A percentile compares a stretch with the other conserved stretches of the same genome.
These are phyloP conservation scores for Tenualosa thibaudeaui DNA, from an alignment of 2,797 vertebrate species.

Conservation along the genomic window DNA sequence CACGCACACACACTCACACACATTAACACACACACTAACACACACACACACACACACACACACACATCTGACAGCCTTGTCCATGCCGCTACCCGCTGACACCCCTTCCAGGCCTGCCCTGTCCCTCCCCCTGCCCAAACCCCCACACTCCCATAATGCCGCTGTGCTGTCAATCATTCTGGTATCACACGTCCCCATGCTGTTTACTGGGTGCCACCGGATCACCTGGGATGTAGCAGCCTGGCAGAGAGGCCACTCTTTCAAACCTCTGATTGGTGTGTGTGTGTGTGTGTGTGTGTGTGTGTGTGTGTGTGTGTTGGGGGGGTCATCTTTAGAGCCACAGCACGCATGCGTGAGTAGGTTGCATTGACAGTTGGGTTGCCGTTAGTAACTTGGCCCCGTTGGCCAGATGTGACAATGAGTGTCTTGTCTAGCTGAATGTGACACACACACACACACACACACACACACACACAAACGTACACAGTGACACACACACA, in stretches of 20 bases:
- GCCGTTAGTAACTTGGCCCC: slow-evolving; percentile 66
- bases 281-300: not conserved
- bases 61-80: slow-evolving; percentile 76
- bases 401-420: slow-evolving; percentile 71
- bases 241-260: slow-evolving; percentile 63
- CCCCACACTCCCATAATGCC: slow-evolving; percentile 57
- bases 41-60: slow-evolving; percentile 36
- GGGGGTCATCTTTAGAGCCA: slow-evolving; percentile 43
- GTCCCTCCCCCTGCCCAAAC: slow-evolving; percentile 47
- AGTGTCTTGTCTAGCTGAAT: slow-evolving; percentile 60
- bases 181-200: slow-evolving; percentile 72
- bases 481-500: not conserved
- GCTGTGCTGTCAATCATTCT: slow-evolving; percentile 77
- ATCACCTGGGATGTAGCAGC: slow-evolving; percentile 72
- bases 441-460: slow-evolving; percentile 1
- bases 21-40: not conserved
- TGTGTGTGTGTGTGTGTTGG: not conserved
- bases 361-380: slow-evolving; percentile 73
- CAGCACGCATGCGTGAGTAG: slow-evolving; percentile 68
- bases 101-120: not conserved
- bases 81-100: slow-evolving; percentile 59
- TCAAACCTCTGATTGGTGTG: slow-evolving; percentile 51
- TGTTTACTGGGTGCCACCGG: slow-evolving; percentile 67
- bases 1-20: slow-evolving; percentile 10
- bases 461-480: not conserved